Base-by-base conservation (phyloP, 92 coral and sea anemone genomes). In the Porites lobata region DNA sequence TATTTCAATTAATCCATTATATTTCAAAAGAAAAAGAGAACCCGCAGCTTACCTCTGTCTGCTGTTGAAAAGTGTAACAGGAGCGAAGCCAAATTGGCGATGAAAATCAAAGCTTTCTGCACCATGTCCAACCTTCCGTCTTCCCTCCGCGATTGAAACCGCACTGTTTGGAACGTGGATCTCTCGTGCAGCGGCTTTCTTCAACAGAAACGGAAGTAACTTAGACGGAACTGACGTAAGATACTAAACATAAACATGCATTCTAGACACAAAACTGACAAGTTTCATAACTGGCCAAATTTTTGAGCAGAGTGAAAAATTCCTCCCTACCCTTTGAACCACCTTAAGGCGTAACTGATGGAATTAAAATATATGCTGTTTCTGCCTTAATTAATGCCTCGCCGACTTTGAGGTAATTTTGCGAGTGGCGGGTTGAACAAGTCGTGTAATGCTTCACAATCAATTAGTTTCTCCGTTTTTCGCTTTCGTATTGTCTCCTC, bases 101-200 rank as follows among this genome's bases (percentile, higher is more conserved):
- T 62, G 52, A 84, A 73, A 62, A 84, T 50, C 72, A 79, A 75
- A 75, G 71, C 57, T 84, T 63, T 72, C 53, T 69, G 51, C 38
- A 52, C 73, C 80, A 73, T 75, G 10, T 69, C 73, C 64, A 61
- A 50, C 15, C 32, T 50, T 17, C 72, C 64, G 61, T 14, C 64
- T 50, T 51, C 22, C 11, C 77, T 74, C 74, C 87, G n/a, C 62
- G 56, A 64, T 50, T 50, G 61, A 52, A 75, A 62, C 78, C 87
- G 80, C 81, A 73, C 72, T 84, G 80, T 74, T 69, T 84, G 80
- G 26, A 78, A 61, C 70, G 70, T 59, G 29, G 71, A 14, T 38
- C n/a, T 72, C 80, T 7, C 80, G 87, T 84, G 87, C 87, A 84
- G 87, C 87, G 87, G 87, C 80, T 76, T 84, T 18, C 87, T 72